phyloP scores from a whole-genome alignment of 2,113 vertebrate genomes.

The Microtus montanus region DNA sequence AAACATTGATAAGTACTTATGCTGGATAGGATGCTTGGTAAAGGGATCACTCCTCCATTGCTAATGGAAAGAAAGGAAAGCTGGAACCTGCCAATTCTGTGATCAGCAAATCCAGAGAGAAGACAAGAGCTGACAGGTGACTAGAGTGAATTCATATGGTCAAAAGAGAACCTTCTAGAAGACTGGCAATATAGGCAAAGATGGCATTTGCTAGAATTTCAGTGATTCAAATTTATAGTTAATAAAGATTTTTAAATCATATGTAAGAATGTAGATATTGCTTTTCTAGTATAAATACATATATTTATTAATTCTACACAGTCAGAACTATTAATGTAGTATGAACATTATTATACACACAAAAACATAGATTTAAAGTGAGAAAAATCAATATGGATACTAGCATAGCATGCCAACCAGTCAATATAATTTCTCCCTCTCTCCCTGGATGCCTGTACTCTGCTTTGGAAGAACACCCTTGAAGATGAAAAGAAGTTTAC shows the following conservation, averaged over 20 bases:
- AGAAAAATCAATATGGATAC: neutral
- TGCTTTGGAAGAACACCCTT: neutral
- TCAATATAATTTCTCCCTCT: neutral
- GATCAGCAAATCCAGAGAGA: neutral
- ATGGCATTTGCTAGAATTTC: neutral
- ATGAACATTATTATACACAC: neutral
- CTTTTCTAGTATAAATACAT: neutral
- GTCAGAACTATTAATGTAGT: neutral
- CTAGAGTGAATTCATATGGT: neutral
- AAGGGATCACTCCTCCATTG: too few relatives aligned
- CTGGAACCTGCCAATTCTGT: neutral
- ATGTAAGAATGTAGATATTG: neutral
- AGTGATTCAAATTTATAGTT: neutral
- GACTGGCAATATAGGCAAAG: neutral
- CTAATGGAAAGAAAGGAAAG: neutral
- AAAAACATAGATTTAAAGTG: neutral
- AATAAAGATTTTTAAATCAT: neutral
- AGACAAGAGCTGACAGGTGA: neutral
- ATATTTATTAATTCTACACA: neutral
- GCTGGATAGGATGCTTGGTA: too few relatives aligned
- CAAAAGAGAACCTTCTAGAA: neutral
- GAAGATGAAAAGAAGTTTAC: neutral
- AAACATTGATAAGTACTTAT: too few relatives aligned
- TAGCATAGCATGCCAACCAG: neutral
- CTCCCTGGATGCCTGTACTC: neutral